Conservation (phyloP, 2,113 vertebrate species). For the Plotosus lineatus region DNA sequence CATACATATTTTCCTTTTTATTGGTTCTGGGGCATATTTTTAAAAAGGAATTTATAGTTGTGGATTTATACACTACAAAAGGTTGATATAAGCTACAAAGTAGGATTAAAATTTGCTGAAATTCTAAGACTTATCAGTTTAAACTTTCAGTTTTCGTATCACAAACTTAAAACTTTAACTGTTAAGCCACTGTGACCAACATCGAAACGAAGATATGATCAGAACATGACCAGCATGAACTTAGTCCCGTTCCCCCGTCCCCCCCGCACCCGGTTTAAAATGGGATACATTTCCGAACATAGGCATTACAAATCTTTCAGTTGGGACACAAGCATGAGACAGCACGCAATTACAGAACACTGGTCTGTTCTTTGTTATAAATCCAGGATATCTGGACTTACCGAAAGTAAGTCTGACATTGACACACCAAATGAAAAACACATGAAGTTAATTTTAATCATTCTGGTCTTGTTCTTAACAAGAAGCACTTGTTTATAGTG, state of each 20-base stretch:
- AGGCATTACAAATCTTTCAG: slow-evolving; percentile 17
- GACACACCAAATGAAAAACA: slow-evolving; percentile 74
- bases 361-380: slow-evolving; percentile 35
- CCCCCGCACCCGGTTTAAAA: background rate
- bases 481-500: slow-evolving; percentile 73
- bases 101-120: background rate
- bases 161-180: background rate
- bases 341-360: background rate
- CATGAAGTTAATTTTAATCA: slow-evolving; percentile 72
- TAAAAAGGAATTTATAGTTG: background rate
- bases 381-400: slow-evolving; percentile 18
- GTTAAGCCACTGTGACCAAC: background rate
- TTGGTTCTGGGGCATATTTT: background rate
- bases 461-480: slow-evolving; percentile 71
- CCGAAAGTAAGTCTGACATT: slow-evolving; percentile 27
- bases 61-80: background rate
- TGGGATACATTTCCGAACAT: background rate
- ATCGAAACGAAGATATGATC: background rate
- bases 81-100: background rate
- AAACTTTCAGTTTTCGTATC: background rate
- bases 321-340: background rate
- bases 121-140: background rate
- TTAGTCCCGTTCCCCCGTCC: no score
- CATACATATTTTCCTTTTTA: no score
- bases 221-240: background rate